These are phyloP conservation scores for Atrichornis clamosus DNA, from an alignment of 2,113 vertebrate genomes.

Conservation along the genomic window DNA sequence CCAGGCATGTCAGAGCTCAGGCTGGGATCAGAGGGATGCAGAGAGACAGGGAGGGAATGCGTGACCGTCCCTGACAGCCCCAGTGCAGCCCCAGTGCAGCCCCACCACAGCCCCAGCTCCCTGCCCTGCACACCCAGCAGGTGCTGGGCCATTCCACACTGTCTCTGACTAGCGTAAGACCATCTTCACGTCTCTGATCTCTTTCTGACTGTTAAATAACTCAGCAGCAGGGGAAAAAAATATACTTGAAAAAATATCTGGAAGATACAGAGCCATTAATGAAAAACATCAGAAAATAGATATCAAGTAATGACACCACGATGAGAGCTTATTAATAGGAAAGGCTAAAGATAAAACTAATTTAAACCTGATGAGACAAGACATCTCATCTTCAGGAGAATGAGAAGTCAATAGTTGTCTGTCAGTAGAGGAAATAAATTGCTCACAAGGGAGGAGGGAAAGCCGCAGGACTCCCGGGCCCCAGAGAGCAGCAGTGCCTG, in stretches of 20 bases:
- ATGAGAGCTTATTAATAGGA: constrained; percentile 30
- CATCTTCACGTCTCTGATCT: not conserved
- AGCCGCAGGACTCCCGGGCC: not conserved
- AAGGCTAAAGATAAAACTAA: constrained; percentile 58
- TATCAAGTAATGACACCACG: not conserved
- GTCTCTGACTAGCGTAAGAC: not conserved
- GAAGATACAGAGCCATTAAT: not conserved
- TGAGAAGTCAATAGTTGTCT: constrained; percentile 39
- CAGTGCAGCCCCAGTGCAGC: not conserved
- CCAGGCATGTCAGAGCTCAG: not conserved
- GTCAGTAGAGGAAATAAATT: constrained; percentile 36
- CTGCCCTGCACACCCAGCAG: not conserved
- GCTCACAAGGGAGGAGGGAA: not conserved
- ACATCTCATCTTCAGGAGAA: constrained; percentile 30
- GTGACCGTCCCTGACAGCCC: not conserved
- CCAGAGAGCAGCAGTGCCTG: not conserved
- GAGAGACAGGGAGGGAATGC: not conserved
- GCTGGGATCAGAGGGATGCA: not conserved
- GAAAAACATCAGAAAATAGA: constrained; percentile 40
- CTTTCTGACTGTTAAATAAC: not conserved
- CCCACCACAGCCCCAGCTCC: not conserved
- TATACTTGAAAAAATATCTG: not conserved
- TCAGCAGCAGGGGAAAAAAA: not conserved
- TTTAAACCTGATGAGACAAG: constrained; percentile 53
- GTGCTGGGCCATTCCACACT: rapidly evolving